Conservation (phyloP, 2,797 vertebrate genomes). For the Pseudomugil tenellus region DNA sequence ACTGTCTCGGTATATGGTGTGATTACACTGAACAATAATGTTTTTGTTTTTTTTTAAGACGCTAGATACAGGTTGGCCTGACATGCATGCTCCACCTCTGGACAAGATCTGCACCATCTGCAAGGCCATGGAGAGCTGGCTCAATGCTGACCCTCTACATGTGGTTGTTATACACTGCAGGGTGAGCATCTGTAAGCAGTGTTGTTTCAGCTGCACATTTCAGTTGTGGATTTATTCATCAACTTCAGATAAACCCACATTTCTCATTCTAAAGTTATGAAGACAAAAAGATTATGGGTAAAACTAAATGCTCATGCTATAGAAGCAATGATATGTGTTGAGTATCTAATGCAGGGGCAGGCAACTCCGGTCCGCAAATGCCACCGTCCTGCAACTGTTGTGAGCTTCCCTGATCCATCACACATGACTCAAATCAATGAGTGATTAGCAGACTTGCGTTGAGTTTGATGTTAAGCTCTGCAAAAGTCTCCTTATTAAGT, state of each 20-base stretch:
- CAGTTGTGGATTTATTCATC: background rate
- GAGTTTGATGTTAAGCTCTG: too few species aligned
- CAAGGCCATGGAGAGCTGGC: slow-evolving; percentile 96
- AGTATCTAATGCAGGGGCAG: too few species aligned
- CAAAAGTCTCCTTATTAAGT: too few species aligned
- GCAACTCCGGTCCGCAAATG: too few species aligned
- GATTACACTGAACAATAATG: slow-evolving; percentile 20
- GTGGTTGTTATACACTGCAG: slow-evolving; percentile 96
- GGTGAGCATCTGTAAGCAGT: slow-evolving; percentile 76
- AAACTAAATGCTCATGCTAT: background rate
- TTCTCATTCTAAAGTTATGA: background rate
- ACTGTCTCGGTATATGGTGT: background rate
- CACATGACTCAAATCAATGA: too few species aligned
- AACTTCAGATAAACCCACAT: background rate
- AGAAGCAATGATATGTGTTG: background rate
- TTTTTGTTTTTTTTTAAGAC: slow-evolving; percentile 80
- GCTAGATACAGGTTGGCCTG: slow-evolving; percentile 95
- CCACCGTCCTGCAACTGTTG: too few species aligned
- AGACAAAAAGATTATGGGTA: background rate
- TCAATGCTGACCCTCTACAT: slow-evolving; percentile 88
- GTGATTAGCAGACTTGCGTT: too few species aligned
- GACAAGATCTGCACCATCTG: slow-evolving; percentile 97
- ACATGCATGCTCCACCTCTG: slow-evolving; percentile 92
- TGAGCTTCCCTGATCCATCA: too few species aligned
- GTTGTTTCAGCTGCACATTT: background rate